Base-by-base conservation (phyloP, 2,888 invertebrate species). In the Scelioninae gen. 1 region DNA sequence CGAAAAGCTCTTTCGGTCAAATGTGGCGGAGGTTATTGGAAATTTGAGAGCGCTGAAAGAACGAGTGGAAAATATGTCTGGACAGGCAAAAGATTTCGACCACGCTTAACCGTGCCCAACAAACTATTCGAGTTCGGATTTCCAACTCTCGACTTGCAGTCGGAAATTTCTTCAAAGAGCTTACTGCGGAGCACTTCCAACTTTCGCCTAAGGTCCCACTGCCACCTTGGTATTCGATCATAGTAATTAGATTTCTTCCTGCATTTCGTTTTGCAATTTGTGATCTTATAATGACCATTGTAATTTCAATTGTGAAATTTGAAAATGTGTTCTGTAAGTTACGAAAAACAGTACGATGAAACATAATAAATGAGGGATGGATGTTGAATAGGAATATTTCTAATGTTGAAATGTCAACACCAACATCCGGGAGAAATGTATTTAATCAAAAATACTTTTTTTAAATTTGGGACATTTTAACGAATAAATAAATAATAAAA, bases 11-110 rank as follows among this genome's bases (percentile, higher is more conserved):
- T 79, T 85, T 83, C 82, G 78, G 65, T 74, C 68, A 63, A 84
- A 82, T 82, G 83, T 85, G 83, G 81, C 79, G 74, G 71, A 84
- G 85, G 80, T 87, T 89, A 88, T 88, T 87, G 89, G 87, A 85
- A 86, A 88, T 86, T 87, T 85, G 79, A 72, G 82, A 43, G 56
- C 40, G 31, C 43, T 84, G 84, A 85, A 86, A 87, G 86, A 74
- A 65, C 34, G 68, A 63, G 55, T 51, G 45, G 60, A 79, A 55
- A 71, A 74, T 63, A 77, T n/a, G n/a, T n/a, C n/a, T n/a, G 78
- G 69, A 31, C 32, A 43, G 49, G 31, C 78, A 83, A 80, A 80
- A 85, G 85, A 86, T 86, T 83, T 83, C 84, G 74, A 83, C 74
- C 74, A 31, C 16, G 85, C 86, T 86, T 83, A 83, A 85, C 85